A percentile compares a stretch with the other conserved stretches of the same genome.
Conservation (phyloP, 1,140 invertebrate genomes). For the Drosophila truncata region DNA sequence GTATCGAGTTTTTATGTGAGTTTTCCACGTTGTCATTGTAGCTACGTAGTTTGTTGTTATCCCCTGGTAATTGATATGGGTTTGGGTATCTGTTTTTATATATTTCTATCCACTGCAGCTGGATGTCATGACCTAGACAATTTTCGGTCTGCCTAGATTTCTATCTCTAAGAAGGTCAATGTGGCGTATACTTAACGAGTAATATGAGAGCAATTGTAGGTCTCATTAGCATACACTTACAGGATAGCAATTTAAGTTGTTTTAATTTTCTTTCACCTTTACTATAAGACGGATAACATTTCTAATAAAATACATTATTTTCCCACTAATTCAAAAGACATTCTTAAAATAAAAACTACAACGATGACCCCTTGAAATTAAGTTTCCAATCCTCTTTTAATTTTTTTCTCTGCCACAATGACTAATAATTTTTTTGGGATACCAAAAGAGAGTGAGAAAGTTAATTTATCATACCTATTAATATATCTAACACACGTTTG, state of each 20-base stretch:
- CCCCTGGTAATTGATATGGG: conserved; percentile 51
- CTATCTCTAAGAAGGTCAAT: conserved; percentile 58
- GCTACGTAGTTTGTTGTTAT: conserved; percentile 8
- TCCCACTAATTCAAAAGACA: too few relatives aligned
- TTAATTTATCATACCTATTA: conserved; percentile 30
- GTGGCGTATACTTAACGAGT: conserved; percentile 38
- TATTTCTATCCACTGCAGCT: conserved; percentile 37
- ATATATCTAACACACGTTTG: conserved; percentile 5
- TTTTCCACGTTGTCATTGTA: conserved; percentile 49
- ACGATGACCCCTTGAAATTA: neutral
- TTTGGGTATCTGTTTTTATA: conserved; percentile 24
- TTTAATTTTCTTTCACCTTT: neutral
- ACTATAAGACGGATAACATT: neutral
- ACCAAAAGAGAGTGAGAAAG: conserved; percentile 15
- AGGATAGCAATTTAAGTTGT: neutral
- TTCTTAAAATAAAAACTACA: too few relatives aligned
- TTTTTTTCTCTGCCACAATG: conserved; percentile 17
- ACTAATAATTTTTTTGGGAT: conserved; percentile 41
- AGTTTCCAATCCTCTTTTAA: neutral
- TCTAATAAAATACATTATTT: neutral
- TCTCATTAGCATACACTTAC: conserved; percentile 36
- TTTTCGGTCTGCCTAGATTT: conserved; percentile 51
- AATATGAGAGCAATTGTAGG: conserved; percentile 11
- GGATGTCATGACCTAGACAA: conserved; percentile 73
- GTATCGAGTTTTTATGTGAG: conserved; percentile 44